phyloP scores from a whole-genome alignment of 2,113 vertebrate genomes.

The Smithornis capensis region DNA sequence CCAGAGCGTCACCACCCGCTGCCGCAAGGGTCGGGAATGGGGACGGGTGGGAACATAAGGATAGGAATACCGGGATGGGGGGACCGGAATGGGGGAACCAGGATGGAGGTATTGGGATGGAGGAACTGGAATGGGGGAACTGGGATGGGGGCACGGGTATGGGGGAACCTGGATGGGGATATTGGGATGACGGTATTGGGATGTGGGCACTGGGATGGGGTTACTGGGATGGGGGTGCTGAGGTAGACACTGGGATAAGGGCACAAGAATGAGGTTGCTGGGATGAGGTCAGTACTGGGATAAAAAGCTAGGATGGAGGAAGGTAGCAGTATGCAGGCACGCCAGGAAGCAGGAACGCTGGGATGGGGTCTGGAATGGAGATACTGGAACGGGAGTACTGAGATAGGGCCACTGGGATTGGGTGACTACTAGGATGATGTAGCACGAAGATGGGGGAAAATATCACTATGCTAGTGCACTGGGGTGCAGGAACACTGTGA shows the following conservation, averaged over 20 bases:
- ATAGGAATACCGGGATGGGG: too few relatives aligned
- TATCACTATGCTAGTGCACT: not conserved
- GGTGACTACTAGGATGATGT: not conserved
- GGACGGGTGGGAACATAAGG: too few relatives aligned
- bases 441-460: accelerated
- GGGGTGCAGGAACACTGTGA: not conserved
- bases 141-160: accelerated
- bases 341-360: not conserved
- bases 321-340: not conserved
- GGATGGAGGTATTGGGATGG: not conserved
- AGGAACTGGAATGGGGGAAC: accelerated
- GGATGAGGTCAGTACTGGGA: too few relatives aligned
- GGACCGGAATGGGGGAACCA: accelerated
- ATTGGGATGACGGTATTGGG: accelerated
- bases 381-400: not conserved
- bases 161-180: accelerated
- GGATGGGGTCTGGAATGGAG: not conserved
- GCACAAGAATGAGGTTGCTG: not conserved
- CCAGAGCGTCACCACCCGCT: not conserved
- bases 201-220: not conserved
- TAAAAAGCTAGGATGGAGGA: too few relatives aligned
- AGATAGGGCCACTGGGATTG: not conserved
- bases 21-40: too few relatives aligned
- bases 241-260: not conserved
- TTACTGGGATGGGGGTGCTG: too few relatives aligned